phyloP scores from a whole-genome alignment of 2,797 vertebrate species.

The Leptoclinus maculatus region DNA sequence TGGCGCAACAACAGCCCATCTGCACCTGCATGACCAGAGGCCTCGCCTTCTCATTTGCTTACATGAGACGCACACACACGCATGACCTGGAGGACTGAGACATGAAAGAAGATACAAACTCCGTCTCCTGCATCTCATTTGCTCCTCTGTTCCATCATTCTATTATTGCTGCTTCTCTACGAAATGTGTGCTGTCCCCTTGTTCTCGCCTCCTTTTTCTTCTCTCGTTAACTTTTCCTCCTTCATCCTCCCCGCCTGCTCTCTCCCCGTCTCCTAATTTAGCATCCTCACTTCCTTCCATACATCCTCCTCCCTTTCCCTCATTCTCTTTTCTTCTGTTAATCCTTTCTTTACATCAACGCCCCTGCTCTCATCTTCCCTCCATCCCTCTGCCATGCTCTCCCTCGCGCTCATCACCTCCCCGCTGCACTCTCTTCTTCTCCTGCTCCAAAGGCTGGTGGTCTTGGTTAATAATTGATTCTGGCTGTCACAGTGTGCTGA shows the following conservation, averaged over 20 bases:
- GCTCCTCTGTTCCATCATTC: conserved; percentile 12
- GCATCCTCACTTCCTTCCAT: conserved; percentile 14
- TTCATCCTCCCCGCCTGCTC: background rate
- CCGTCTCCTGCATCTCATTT: conserved; percentile 42
- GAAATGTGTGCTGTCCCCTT: conserved; percentile 32
- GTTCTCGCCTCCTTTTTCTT: conserved; percentile 7
- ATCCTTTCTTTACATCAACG: conserved; percentile 8
- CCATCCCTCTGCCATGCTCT: conserved; percentile 36
- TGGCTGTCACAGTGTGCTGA: conserved; percentile 76
- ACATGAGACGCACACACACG: background rate
- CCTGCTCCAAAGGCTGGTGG: conserved; percentile 58
- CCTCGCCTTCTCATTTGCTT: conserved; percentile 23
- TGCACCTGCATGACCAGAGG: conserved; percentile 26
- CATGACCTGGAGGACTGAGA: conserved; percentile 33
- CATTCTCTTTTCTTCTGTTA: background rate
- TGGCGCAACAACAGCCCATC: background rate
- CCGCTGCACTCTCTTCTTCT: conserved; percentile 46
- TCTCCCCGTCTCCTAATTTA: conserved; percentile 43
- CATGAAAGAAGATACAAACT: conserved; percentile 41
- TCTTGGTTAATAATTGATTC: conserved; percentile 78
- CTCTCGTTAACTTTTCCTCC: conserved; percentile 42
- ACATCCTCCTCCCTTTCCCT: background rate
- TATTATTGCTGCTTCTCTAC: conserved; percentile 21
- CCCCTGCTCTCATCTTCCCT: conserved; percentile 16
- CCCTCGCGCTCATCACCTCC: conserved; percentile 44